These are phyloP conservation scores for Crotalus horridus DNA, from an alignment of 2,113 vertebrate species.

Conservation along the genomic window DNA sequence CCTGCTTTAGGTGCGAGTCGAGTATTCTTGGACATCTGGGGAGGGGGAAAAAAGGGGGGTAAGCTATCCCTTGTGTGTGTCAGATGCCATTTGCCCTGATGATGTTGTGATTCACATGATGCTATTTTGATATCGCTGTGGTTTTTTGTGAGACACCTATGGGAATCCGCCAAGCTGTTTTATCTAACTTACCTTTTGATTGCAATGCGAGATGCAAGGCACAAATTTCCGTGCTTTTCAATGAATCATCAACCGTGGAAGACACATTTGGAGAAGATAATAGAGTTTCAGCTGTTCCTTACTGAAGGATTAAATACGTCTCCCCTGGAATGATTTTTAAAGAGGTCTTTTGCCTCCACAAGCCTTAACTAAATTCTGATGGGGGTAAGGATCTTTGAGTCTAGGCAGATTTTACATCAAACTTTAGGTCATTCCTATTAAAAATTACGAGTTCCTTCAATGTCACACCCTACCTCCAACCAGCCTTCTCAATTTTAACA, in stretches of 20 bases:
- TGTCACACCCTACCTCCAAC: neutral
- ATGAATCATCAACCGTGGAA: neutral
- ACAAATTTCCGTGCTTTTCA: neutral
- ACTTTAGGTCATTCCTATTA: neutral
- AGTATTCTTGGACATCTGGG: neutral
- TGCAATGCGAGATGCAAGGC: neutral
- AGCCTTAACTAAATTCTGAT: neutral
- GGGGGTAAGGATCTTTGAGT: neutral
- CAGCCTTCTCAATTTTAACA: slow-evolving; percentile 11
- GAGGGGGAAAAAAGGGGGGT: neutral
- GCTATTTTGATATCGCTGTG: neutral
- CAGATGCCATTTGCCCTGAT: neutral
- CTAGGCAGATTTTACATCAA: neutral
- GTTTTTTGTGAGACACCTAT: neutral
- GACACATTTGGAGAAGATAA: neutral
- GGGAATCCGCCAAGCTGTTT: neutral
- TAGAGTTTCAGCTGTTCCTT: neutral
- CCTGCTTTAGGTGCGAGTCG: neutral
- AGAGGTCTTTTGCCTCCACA: neutral
- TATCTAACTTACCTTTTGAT: neutral
- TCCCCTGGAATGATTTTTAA: neutral
- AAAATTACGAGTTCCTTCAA: neutral
- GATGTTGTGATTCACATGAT: neutral
- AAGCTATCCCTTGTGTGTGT: neutral
- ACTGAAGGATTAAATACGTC: neutral